A percentile compares a stretch with the other conserved stretches of the same genome.
phyloP scores from a whole-genome alignment of 1,140 invertebrate genomes.

The Sminthurinus signatus region DNA sequence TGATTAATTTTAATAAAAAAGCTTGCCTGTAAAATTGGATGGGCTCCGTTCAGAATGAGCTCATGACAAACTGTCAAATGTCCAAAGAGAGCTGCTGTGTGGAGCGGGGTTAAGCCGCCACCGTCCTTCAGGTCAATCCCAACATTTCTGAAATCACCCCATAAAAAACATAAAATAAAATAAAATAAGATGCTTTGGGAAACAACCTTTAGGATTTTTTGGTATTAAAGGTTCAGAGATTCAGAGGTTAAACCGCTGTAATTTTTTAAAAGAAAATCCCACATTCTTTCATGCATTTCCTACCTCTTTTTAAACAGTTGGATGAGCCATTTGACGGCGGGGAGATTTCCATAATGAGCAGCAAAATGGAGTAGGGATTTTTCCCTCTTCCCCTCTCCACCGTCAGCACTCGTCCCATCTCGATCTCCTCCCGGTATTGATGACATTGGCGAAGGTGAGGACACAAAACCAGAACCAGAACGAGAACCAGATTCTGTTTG shows the following conservation, averaged over 20 bases:
- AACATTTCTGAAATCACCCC: not conserved
- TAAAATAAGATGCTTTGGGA: not conserved
- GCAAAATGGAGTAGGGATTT: conserved; percentile 46
- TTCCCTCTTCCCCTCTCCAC: no score
- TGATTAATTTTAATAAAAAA: not conserved
- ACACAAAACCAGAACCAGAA: no score
- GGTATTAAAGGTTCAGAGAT: not conserved
- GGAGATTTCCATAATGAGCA: conserved; percentile 46
- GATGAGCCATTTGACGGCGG: conserved; percentile 26
- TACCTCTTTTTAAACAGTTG: conserved; percentile 11
- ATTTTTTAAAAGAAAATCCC: no score
- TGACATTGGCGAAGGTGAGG: no score
- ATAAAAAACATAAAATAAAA: not conserved
- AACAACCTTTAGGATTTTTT: not conserved
- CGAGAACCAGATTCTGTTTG: no score
- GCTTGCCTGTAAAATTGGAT: conserved; percentile 32
- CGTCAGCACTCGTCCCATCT: conserved; percentile 31
- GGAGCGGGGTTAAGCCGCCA: conserved; percentile 22
- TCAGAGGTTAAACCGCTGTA: conserved; percentile 6
- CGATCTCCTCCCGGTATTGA: no score
- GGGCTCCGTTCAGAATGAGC: conserved; percentile 32
- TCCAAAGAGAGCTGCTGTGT: conserved; percentile 27
- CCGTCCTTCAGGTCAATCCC: conserved; percentile 20
- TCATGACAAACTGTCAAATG: conserved; percentile 27
- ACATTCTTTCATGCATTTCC: not conserved